These are phyloP conservation scores for Osmerus eperlanus DNA, from an alignment of 2,113 vertebrate genomes.

Conservation along the genomic window DNA sequence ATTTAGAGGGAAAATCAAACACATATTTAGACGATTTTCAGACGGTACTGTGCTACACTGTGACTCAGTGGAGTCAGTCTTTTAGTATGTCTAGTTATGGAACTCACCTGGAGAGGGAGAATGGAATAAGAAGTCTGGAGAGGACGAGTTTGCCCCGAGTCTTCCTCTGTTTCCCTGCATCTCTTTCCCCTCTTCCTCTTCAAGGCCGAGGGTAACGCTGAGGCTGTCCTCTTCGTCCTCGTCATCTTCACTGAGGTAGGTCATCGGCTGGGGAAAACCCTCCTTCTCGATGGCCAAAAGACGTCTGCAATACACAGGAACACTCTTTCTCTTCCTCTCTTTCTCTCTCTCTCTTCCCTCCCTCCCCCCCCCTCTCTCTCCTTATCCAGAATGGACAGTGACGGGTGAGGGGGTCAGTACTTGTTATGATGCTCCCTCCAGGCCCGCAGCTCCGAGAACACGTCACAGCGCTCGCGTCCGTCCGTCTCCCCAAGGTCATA, in stretches of 20 bases:
- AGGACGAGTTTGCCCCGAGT: slow-evolving; percentile 35
- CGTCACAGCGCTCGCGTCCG: slow-evolving; percentile 50
- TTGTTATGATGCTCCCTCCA: slow-evolving; percentile 66
- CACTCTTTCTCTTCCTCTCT: background rate
- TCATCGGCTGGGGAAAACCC: slow-evolving; percentile 58
- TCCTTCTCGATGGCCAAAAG: slow-evolving; percentile 65
- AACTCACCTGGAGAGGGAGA: slow-evolving; percentile 57
- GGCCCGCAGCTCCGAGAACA: slow-evolving; percentile 64
- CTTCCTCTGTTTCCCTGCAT: slow-evolving; percentile 13
- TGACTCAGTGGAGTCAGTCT: background rate
- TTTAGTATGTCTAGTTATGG: background rate
- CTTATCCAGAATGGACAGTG: background rate
- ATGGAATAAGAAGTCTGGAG: slow-evolving; percentile 59
- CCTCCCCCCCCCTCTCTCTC: background rate
- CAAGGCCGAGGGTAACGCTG: slow-evolving; percentile 27
- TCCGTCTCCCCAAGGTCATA: slow-evolving; percentile 50
- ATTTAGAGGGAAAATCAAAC: slow-evolving; percentile 13
- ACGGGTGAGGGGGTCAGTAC: slow-evolving; percentile 56
- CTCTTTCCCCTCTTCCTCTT: slow-evolving; percentile 38
- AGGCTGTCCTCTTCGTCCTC: slow-evolving; percentile 47
- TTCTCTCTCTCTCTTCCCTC: background rate
- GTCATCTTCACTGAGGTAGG: slow-evolving; percentile 58
- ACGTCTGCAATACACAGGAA: slow-evolving; percentile 60
- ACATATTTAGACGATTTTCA: background rate
- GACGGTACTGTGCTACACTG: too few species aligned